These are phyloP conservation scores for Valencia hispanica DNA, from an alignment of 2,797 vertebrate species.

Conservation along the genomic window DNA sequence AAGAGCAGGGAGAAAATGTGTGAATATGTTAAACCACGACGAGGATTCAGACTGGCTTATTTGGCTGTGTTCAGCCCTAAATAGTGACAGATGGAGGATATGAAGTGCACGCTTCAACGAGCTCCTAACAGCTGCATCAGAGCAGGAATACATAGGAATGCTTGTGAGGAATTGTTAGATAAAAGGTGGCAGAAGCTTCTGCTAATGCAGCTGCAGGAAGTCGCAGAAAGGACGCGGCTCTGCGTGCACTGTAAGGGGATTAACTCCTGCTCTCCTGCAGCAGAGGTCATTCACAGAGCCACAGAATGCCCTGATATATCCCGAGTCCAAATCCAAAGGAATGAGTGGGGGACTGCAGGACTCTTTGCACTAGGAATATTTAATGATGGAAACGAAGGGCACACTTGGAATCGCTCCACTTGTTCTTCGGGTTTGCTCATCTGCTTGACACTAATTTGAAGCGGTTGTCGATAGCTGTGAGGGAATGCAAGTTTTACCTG, in stretches of 20 bases:
- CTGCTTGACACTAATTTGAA: slow-evolving; percentile 42
- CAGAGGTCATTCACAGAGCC: slow-evolving; percentile 25
- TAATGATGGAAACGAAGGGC: slow-evolving; percentile 5
- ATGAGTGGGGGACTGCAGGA: slow-evolving; percentile 5
- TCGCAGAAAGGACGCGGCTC: slow-evolving; percentile 25
- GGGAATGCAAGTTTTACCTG: slow-evolving; percentile 40
- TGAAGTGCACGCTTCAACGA: background rate
- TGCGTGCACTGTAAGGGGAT: background rate
- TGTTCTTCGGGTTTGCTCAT: slow-evolving; percentile 47
- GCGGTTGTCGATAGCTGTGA: slow-evolving; percentile 65
- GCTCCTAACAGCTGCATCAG: slow-evolving; percentile 1
- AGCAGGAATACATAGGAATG: slow-evolving; percentile 1
- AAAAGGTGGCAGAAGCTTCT: slow-evolving; percentile 15
- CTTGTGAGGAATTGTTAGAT: slow-evolving; percentile 26
- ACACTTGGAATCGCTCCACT: slow-evolving; percentile 23
- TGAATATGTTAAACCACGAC: slow-evolving; percentile 1
- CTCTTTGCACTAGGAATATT: slow-evolving; percentile 13
- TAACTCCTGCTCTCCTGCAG: slow-evolving; percentile 30
- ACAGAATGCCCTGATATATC: slow-evolving; percentile 9
- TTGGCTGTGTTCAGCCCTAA: slow-evolving; percentile 1
- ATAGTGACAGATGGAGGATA: background rate
- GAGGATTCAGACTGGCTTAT: background rate
- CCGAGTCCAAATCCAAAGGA: slow-evolving; percentile 4
- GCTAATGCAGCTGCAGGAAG: slow-evolving; percentile 24
- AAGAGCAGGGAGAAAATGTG: slow-evolving; percentile 8